Evolutionary conservation across 2,888 invertebrate species (phyloP), one percentile per base, ranked within the genome.

Genomic region (Eristalis arbustorum): DNA sequence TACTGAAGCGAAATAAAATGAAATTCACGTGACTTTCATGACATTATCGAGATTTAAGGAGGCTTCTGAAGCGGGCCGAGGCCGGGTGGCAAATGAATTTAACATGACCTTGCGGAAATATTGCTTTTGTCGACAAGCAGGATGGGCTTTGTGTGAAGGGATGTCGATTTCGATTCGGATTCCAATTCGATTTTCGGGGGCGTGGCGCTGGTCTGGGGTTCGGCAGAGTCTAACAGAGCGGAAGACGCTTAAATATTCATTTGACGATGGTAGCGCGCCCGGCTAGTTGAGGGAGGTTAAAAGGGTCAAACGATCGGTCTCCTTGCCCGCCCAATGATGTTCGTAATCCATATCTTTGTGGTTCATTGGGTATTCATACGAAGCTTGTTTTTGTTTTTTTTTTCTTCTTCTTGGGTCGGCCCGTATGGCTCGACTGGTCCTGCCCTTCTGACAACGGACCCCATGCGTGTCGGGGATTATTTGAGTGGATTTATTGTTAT

Each of bases 11-110:
- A 64, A 64, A 10, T 37, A 73, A 64, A 34, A 31, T 64, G 49
- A 49, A 64, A 28, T 71, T 71, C 25, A 71, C 61, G 61, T 71
- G 71, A 62, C 71, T 71, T 42, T 18, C 37, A 59, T 69, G 59
- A 40, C 59, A 40, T 69, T 59, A 69, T 69, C 37, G 34, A 37
- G 69, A 69, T 69, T 69, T 69, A 69, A 14, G 28, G n/a, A 11
- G 8, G 31, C n/a, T 31, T 31, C 59, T 1, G 59, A 13, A 2
- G 14, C 59, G 6, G 25, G 49, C 18, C 34, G 61, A 1, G 31
- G 31, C 1, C 1, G 31, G 31, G 10, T 31, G 6, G 31, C 31
- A 31, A 62, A 71, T 71, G 61, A 71, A 71, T 61, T 61, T 61
- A 42, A 37, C 23, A 59, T 69, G 69, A 69, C 59, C 69, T 59